Conservation (phyloP, 2,888 invertebrate species). For the Lydus trimaculatus region DNA sequence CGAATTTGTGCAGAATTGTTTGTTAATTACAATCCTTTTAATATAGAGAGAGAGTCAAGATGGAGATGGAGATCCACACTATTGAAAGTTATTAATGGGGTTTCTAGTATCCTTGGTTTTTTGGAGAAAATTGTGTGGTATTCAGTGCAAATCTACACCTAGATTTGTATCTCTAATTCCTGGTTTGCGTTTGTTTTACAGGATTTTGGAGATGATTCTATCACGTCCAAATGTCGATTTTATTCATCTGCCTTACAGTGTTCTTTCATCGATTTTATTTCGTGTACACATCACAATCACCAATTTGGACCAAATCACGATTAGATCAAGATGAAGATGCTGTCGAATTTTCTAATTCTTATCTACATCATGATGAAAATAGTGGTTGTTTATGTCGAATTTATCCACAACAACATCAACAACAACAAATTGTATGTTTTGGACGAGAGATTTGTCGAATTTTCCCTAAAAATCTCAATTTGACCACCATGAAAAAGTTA, state of each 20-base stretch:
- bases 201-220: background rate
- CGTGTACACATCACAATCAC: background rate
- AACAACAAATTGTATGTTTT: slow-evolving; percentile 62
- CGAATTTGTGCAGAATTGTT: no score
- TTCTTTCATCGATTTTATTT: background rate
- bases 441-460: slow-evolving; percentile 63
- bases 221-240: background rate
- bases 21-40: no score
- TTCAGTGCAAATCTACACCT: no score
- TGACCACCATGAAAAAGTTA: slow-evolving; percentile 58
- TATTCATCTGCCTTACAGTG: background rate
- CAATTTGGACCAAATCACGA: background rate
- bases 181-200: background rate
- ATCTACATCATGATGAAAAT: slow-evolving; percentile 15
- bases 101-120: no score
- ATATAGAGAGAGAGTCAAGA: no score
- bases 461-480: slow-evolving; percentile 63
- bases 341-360: background rate
- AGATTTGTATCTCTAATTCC: background rate
- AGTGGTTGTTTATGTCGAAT: slow-evolving; percentile 65
- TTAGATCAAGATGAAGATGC: background rate
- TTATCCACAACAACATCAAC: slow-evolving; percentile 48
- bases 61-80: no score
- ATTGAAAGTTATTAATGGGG: no score
- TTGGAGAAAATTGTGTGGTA: no score